Evolutionary conservation across 2,888 invertebrate genomes (phyloP), one percentile per base, ranked within the genome.

Genomic region (Andrena dorsata): DNA sequence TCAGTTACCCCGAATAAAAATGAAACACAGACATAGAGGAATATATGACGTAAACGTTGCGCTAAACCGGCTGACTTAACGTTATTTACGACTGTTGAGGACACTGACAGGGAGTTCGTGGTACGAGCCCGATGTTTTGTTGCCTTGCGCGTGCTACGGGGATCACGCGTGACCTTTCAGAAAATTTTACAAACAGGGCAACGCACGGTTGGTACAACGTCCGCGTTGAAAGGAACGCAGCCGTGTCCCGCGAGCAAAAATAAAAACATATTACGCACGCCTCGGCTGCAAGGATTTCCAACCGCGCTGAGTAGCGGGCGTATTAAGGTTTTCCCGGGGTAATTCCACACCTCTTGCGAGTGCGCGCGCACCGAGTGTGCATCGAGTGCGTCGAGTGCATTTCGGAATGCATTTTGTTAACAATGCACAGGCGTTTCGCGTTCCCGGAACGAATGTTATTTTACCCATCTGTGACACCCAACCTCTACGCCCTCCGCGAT

Each of bases 251-350:
- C 28, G 26, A 28, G 23, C 6, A 53, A 49, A 71, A 66, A 65
- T 60, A 66, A 76, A 71, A 66, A 71, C 63, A 23, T 32, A 60
- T 51, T 51, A 61, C 13, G 41, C 47, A 41, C 68, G 30, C 26
- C 64, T 58, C 3, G 47, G 20, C 28, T 20, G 35, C 41, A 47
- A 63, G 64, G 58, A 70, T 64, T 78, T 73, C 58, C 60, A 73
- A 35, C 2, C 10, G 28, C 5, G 30, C n/a, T 26, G 77, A 63
- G 53, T 32, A 41, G 26, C 35, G 58, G 26, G 64, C 35, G 10
- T 70, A 69, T 78, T 70, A 74, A 78, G 70, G 65, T 75, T 73
- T 63, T 68, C 26, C 32, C n/a, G 30, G 32, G 53, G 61, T 51
- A 61, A 64, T 70, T 73, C 63, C 64, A 16, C 41, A 16, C 28